A percentile compares a stretch with the other conserved stretches of the same genome.
phyloP scores from a whole-genome alignment of 1,140 invertebrate species.

The Samia ricini region DNA sequence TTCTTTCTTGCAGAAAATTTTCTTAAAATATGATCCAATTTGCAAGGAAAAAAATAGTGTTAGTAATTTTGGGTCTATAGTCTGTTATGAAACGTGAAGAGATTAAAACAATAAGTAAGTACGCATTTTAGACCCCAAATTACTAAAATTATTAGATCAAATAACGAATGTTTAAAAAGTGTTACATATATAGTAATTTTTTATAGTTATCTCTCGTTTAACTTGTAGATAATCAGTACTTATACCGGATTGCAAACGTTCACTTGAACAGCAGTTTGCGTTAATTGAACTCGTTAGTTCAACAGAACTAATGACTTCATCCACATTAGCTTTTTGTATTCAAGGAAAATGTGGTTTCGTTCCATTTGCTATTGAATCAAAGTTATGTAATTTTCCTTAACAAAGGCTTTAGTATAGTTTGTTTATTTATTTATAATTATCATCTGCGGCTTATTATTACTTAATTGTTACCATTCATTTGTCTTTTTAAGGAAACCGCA shows the following conservation, averaged over 20 bases:
- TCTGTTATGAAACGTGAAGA: too few species aligned
- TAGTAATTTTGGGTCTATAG: too few species aligned
- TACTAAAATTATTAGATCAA: too few species aligned
- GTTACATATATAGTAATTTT: too few species aligned
- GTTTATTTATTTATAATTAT: background rate
- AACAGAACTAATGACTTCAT: constrained; percentile 1
- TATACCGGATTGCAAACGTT: background rate
- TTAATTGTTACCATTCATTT: background rate
- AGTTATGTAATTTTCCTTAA: background rate
- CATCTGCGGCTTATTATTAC: background rate
- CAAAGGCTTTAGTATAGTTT: background rate
- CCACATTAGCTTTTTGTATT: background rate
- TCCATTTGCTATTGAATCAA: background rate
- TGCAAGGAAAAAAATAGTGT: too few species aligned
- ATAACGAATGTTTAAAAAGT: too few species aligned
- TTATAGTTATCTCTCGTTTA: background rate
- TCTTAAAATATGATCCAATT: too few species aligned
- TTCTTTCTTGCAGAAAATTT: too few species aligned
- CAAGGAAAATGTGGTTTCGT: background rate
- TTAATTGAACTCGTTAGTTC: background rate
- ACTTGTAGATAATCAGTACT: background rate
- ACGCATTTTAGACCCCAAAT: too few species aligned
- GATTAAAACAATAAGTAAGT: too few species aligned
- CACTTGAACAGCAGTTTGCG: background rate
- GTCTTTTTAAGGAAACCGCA: background rate